phyloP scores from a whole-genome alignment of 2,113 vertebrate species.

The Helogale parvula region DNA sequence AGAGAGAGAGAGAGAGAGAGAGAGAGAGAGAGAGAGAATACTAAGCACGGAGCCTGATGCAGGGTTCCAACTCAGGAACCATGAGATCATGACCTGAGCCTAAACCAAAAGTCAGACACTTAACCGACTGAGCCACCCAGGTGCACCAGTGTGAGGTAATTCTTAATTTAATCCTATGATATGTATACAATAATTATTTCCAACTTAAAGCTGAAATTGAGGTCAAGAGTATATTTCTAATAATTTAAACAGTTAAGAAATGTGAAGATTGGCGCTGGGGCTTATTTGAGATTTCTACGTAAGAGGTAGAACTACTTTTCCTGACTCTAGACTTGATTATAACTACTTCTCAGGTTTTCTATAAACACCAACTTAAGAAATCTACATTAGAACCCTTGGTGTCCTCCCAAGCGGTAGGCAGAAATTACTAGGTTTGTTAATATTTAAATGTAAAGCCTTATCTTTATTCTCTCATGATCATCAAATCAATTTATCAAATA shows the following conservation, averaged over 20 bases:
- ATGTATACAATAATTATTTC: background rate
- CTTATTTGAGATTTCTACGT: background rate
- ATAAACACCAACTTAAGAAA: background rate
- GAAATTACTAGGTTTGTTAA: background rate
- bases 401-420: background rate
- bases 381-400: background rate
- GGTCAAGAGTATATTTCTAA: background rate
- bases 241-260: background rate
- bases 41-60: no score
- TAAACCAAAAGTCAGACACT: no score
- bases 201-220: background rate
- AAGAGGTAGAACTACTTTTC: background rate
- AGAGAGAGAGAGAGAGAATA: no score
- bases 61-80: no score
- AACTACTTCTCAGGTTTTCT: background rate
- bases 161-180: background rate
- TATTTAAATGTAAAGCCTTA: background rate
- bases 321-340: background rate
- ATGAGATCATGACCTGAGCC: no score
- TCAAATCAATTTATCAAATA: background rate
- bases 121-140: no score
- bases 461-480: background rate
- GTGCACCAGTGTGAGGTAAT: background rate
- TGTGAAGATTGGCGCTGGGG: background rate
- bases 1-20: no score